Evolutionary conservation across 2,113 vertebrate species (phyloP).

Genomic region (Megaptera novaeangliae): DNA sequence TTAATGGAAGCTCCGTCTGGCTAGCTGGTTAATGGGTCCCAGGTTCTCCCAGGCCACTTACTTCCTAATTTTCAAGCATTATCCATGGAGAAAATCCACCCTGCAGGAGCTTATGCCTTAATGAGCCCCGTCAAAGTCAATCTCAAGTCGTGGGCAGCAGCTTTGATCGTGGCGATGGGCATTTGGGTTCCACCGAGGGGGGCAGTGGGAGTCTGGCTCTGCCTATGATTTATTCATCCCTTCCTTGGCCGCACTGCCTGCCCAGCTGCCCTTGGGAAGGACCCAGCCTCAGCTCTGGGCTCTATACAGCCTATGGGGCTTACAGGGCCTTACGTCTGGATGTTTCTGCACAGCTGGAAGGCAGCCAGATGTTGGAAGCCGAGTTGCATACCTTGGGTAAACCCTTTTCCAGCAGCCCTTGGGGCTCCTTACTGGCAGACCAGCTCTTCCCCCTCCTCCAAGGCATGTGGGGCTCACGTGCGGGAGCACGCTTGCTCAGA

Average conservation of each 20-base stretch:
- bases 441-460: not conserved
- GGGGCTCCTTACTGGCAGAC: not conserved
- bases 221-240: not conserved
- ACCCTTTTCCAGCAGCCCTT: not conserved
- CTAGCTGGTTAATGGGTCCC: constrained; percentile 56
- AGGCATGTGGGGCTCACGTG: not conserved
- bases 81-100: constrained; percentile 14
- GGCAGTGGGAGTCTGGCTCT: not conserved
- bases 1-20: constrained; percentile 55
- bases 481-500: not conserved
- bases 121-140: constrained; percentile 10
- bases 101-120: not conserved
- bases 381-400: not conserved
- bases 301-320: not conserved
- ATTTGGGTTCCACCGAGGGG: not conserved
- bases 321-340: not conserved
- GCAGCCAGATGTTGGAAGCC: not conserved
- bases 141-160: not conserved
- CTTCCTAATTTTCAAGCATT: constrained; percentile 51
- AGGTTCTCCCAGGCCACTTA: constrained; percentile 46
- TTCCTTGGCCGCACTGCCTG: accelerated
- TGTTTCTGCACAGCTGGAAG: not conserved
- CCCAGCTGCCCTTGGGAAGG: not conserved
- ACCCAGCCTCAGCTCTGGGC: not conserved
- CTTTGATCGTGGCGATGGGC: not conserved